A percentile compares a stretch with the other conserved stretches of the same genome.
phyloP scores from a whole-genome alignment of 2,797 vertebrate species.

The Paguma larvata region DNA sequence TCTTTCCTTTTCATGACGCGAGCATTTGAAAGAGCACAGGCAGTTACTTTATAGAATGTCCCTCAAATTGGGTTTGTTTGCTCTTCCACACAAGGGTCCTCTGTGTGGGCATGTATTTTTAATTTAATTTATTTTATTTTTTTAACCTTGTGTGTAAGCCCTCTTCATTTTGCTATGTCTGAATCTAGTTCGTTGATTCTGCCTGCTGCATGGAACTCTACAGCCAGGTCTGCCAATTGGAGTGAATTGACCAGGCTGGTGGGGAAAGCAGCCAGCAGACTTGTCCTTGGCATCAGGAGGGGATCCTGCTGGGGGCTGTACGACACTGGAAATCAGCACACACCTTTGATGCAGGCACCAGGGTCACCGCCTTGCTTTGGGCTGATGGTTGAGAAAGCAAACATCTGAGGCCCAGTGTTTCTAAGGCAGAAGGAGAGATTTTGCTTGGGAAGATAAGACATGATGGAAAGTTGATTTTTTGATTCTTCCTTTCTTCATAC shows the following conservation, averaged over 20 bases:
- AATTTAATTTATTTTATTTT: not conserved
- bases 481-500: not conserved
- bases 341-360: not conserved
- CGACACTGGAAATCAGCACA: not conserved
- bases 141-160: not conserved
- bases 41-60: not conserved
- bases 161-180: not conserved
- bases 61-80: not conserved
- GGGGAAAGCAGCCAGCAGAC: not conserved
- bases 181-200: not conserved
- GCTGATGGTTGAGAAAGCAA: not conserved
- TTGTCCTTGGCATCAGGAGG: not conserved
- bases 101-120: not conserved
- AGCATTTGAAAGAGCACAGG: not conserved
- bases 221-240: not conserved
- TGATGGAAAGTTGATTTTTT: not conserved
- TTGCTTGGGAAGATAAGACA: not conserved
- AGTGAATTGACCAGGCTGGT: not conserved
- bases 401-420: not conserved
- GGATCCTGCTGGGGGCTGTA: not conserved
- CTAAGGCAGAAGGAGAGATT: not conserved
- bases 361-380: not conserved
- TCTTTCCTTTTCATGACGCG: constrained; percentile 35
- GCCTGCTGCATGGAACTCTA: not conserved
- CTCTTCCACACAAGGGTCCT: not conserved